Conservation (phyloP, 2,888 invertebrate species). For the Helicoverpa assulta region DNA sequence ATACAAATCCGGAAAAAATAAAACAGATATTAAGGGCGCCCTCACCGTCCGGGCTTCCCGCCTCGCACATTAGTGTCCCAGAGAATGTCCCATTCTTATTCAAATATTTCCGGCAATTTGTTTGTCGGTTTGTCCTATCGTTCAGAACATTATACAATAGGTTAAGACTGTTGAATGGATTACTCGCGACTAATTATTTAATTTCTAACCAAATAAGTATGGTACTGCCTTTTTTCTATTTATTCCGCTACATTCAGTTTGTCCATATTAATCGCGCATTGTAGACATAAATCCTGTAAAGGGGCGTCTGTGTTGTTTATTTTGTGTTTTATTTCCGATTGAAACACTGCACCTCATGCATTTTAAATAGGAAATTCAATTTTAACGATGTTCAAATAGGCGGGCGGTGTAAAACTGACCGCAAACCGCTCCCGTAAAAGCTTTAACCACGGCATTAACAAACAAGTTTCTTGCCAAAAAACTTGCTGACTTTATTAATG, state of each 20-base stretch:
- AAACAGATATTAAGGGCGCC: conserved; percentile 86
- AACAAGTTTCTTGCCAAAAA: conserved; percentile 83
- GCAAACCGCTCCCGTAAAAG: conserved; percentile 63
- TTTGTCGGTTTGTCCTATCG: conserved; percentile 87
- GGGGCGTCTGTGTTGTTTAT: conserved; percentile 31
- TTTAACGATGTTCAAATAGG: conserved; percentile 59
- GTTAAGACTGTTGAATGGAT: conserved; percentile 72
- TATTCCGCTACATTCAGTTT: neutral
- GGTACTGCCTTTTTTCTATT: neutral
- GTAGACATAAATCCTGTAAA: conserved; percentile 43
- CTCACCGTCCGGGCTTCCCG: conserved; percentile 81
- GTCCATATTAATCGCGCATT: conserved; percentile 37
- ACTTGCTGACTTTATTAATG: conserved; percentile 83
- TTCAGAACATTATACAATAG: conserved; percentile 79
- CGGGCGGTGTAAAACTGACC: conserved; percentile 59
- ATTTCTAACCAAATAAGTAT: conserved; percentile 3
- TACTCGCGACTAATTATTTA: conserved; percentile 52
- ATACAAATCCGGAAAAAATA: conserved; percentile 90
- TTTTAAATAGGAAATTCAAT: conserved; percentile 55
- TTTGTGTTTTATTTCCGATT: conserved; percentile 42
- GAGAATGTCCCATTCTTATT: conserved; percentile 87
- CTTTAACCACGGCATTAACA: conserved; percentile 65
- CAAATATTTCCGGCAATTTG: conserved; percentile 89
- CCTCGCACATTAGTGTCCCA: conserved; percentile 88
- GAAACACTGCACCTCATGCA: conserved; percentile 47